Evolutionary conservation across 2,888 invertebrate genomes (phyloP).

Genomic region (Frankliniella intonsa): DNA sequence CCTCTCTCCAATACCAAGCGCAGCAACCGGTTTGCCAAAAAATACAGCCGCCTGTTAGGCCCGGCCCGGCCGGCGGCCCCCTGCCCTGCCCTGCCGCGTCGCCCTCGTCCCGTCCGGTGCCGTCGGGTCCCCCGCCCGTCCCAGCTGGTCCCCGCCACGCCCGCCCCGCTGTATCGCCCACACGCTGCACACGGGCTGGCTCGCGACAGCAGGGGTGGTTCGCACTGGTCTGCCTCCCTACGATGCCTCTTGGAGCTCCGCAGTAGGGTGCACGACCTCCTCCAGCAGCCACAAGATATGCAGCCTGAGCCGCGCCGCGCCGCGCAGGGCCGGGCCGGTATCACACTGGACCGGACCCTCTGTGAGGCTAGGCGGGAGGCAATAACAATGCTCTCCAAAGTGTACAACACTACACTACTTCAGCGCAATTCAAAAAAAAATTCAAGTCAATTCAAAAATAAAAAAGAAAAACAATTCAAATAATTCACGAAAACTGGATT

Average conservation of each 20-base stretch:
- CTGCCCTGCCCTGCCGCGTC: background rate
- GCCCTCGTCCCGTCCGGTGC: background rate
- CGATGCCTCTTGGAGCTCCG: too few species aligned
- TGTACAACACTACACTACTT: too few species aligned
- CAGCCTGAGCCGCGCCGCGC: background rate
- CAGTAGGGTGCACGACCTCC: background rate
- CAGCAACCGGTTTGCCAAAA: slow-evolving; percentile 16
- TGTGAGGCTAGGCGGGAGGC: too few species aligned
- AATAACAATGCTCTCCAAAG: too few species aligned
- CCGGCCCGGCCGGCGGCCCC: background rate
- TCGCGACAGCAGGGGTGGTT: too few species aligned
- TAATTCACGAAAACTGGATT: too few species aligned
- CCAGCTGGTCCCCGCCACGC: background rate
- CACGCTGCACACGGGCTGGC: too few species aligned
- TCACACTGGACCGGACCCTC: too few species aligned
- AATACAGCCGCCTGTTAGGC: slow-evolving; percentile 16
- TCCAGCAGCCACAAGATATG: background rate
- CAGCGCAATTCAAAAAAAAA: too few species aligned
- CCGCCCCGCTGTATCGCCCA: background rate
- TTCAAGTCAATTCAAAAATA: too few species aligned
- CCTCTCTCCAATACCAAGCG: background rate
- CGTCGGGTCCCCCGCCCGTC: background rate
- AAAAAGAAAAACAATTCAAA: too few species aligned
- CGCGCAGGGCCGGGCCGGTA: background rate
- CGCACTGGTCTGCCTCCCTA: too few species aligned